phyloP scores from a whole-genome alignment of 2,797 vertebrate species.

The Melanogrammus aeglefinus region DNA sequence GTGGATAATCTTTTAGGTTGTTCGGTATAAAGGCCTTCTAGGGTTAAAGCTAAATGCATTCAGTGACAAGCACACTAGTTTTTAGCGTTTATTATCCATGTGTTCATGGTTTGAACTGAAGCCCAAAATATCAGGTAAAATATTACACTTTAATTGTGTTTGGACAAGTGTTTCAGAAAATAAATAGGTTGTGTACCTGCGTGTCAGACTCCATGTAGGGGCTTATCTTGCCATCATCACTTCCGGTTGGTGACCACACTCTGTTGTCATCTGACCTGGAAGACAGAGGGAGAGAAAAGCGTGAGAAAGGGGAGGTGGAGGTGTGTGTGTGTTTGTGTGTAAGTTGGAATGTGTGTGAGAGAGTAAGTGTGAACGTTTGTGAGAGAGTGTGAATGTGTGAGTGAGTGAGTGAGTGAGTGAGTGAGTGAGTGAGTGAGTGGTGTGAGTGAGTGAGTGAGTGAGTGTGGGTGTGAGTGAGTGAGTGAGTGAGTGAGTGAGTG shows the following conservation, averaged over 20 bases:
- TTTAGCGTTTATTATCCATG: no score
- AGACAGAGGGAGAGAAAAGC: constrained; percentile 24
- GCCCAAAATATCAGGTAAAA: no score
- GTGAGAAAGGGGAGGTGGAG: constrained; percentile 15
- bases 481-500: not conserved
- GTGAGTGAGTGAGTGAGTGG: not conserved
- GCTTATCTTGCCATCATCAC: constrained; percentile 86
- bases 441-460: no score
- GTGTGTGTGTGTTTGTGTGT: not conserved
- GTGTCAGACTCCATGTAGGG: constrained; percentile 82
- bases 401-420: not conserved
- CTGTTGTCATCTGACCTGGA: constrained; percentile 79
- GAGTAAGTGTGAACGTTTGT: not conserved
- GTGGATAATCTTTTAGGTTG: no score
- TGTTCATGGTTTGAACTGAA: no score
- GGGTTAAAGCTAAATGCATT: no score
- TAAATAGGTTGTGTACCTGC: constrained; percentile 76
- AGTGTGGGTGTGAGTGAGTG: not conserved
- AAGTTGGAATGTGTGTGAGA: not conserved
- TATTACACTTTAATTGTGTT: no score
- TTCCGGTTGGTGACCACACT: constrained; percentile 77
- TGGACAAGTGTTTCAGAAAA: not conserved
- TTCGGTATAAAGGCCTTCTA: no score
- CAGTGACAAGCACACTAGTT: no score
- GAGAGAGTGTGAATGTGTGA: not conserved